Evolutionary conservation across 2,888 invertebrate genomes (phyloP).

Genomic region (Nomada fabriciana): DNA sequence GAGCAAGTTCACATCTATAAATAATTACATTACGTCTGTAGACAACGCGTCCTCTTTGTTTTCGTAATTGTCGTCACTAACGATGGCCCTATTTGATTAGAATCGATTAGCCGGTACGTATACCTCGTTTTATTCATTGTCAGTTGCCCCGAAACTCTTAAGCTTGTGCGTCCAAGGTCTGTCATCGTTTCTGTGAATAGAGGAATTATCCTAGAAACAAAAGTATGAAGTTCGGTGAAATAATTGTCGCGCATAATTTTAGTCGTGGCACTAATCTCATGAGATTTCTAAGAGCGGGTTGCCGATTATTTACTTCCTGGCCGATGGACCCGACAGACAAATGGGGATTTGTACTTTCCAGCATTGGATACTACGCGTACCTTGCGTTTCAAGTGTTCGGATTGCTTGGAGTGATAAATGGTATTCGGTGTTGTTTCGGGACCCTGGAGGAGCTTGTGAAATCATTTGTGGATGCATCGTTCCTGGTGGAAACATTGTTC

Average conservation of each 20-base stretch:
- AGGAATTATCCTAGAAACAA: not conserved
- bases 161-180: not conserved
- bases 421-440: conserved; percentile 7
- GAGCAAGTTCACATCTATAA: too few species aligned
- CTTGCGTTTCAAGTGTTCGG: not conserved
- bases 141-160: too few species aligned
- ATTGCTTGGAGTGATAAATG: not conserved
- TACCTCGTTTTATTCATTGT: too few species aligned
- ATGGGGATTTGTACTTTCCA: not conserved
- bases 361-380: conserved; percentile 15
- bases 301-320: conserved; percentile 31
- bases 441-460: conserved; percentile 27
- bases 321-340: conserved; percentile 1
- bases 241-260: not conserved
- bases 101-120: too few species aligned
- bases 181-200: too few species aligned
- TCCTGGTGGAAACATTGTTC: conserved; percentile 36
- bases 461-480: conserved; percentile 38
- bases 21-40: too few species aligned
- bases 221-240: not conserved
- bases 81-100: too few species aligned
- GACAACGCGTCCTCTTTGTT: too few species aligned
- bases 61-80: too few species aligned
- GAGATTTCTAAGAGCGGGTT: conserved; percentile 7
- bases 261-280: not conserved